Evolutionary conservation across 2,797 vertebrate genomes (phyloP).

Genomic region (Hirundo rustica): DNA sequence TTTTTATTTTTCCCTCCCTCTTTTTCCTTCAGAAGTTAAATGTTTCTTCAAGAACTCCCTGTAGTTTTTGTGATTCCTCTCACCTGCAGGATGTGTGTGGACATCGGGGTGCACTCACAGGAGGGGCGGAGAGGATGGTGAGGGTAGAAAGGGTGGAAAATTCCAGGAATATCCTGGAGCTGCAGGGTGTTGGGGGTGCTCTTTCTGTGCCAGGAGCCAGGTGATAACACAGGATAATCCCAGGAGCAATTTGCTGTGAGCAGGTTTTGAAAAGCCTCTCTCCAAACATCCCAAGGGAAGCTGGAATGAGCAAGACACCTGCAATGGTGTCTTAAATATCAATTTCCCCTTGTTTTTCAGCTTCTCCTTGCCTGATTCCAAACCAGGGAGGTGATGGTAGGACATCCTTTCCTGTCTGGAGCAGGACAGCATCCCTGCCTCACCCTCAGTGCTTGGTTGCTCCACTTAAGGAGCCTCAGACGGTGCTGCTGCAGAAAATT

Average conservation of each 20-base stretch:
- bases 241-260: not conserved
- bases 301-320: not conserved
- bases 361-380: not conserved
- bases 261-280: not conserved
- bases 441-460: not conserved
- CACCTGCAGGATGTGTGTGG: not conserved
- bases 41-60: not conserved
- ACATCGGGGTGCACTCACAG: accelerated
- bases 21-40: not conserved
- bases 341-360: not conserved
- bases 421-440: not conserved
- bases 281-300: not conserved
- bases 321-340: not conserved
- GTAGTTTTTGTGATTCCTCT: not conserved
- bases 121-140: not conserved
- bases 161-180: not conserved
- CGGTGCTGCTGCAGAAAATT: not conserved
- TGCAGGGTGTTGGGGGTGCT: not conserved
- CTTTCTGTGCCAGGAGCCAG: not conserved
- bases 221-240: accelerated
- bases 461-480: not conserved
- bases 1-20: too few species aligned
- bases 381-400: not conserved
- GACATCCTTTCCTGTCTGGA: accelerated
- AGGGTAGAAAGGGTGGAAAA: not conserved